Evolutionary conservation across 2,797 vertebrate genomes (phyloP).

Genomic region (Microtus obscurus): DNA sequence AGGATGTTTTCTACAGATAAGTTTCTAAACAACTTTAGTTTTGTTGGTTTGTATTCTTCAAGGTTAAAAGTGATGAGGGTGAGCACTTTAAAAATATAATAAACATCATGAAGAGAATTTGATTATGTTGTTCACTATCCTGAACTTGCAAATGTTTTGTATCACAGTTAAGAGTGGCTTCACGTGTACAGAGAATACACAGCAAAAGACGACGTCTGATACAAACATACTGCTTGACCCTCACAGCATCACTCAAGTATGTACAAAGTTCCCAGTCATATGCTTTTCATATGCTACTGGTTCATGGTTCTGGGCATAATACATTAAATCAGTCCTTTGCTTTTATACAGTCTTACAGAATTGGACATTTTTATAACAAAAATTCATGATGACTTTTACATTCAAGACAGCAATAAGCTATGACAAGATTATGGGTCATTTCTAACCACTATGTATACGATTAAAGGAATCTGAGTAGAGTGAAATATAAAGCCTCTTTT

Average conservation of each 20-base stretch:
- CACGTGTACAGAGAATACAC: neutral
- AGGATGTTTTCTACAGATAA: neutral
- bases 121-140: neutral
- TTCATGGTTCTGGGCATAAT: neutral
- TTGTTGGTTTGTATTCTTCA: neutral
- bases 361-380: constrained; percentile 7
- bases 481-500: neutral
- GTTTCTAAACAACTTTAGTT: neutral
- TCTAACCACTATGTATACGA: neutral
- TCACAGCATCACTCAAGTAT: neutral
- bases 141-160: neutral
- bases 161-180: neutral
- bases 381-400: neutral
- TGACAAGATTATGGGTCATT: neutral
- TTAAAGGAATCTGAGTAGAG: neutral
- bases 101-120: neutral
- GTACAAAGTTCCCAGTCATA: neutral
- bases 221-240: neutral
- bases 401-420: neutral
- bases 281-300: neutral
- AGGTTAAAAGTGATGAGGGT: neutral
- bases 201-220: neutral
- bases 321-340: neutral
- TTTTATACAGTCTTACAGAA: neutral
- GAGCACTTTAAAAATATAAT: neutral